A percentile compares a stretch with the other conserved stretches of the same genome.
Conservation (phyloP, 2,888 invertebrate species). For the Terebella lapidaria region DNA sequence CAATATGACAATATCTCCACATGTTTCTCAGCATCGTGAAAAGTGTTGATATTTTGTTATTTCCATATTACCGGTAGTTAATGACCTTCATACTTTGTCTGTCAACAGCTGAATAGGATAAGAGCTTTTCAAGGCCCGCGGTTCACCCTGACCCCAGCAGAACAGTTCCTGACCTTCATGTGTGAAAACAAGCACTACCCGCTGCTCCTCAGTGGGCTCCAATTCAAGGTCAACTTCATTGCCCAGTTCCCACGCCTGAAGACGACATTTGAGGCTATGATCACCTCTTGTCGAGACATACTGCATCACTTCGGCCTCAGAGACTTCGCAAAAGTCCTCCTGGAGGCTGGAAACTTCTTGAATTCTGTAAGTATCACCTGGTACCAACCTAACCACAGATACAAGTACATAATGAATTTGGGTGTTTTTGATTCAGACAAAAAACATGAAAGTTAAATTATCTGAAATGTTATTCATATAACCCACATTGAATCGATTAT, state of each 20-base stretch:
- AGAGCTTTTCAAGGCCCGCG: slow-evolving; percentile 45
- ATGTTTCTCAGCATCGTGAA: neutral
- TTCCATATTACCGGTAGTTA: no score
- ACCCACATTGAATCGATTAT: neutral
- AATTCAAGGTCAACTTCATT: slow-evolving; percentile 52
- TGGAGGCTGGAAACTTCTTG: slow-evolving; percentile 47
- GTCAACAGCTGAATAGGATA: slow-evolving; percentile 47
- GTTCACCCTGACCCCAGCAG: slow-evolving; percentile 52
- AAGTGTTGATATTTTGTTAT: neutral
- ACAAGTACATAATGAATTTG: no score
- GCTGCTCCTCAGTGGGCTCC: slow-evolving; percentile 51
- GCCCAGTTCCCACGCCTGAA: slow-evolving; percentile 30
- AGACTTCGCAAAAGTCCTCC: slow-evolving; percentile 39
- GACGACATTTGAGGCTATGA: slow-evolving; percentile 30
- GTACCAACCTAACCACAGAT: neutral
- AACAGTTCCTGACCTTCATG: slow-evolving; percentile 53
- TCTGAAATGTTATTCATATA: neutral
- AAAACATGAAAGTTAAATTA: no score
- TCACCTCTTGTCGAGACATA: slow-evolving; percentile 29
- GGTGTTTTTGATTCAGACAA: no score
- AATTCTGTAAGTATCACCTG: slow-evolving; percentile 39
- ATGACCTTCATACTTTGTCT: neutral
- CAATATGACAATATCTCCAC: slow-evolving; percentile 30
- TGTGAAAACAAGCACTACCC: slow-evolving; percentile 49
- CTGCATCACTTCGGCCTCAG: slow-evolving; percentile 33